Percentiles rank a stretch among this genome's conserved stretches.
These are phyloP conservation scores for Sylvicola cinctus DNA, from an alignment of 2,888 invertebrate species.

Conservation along the genomic window DNA sequence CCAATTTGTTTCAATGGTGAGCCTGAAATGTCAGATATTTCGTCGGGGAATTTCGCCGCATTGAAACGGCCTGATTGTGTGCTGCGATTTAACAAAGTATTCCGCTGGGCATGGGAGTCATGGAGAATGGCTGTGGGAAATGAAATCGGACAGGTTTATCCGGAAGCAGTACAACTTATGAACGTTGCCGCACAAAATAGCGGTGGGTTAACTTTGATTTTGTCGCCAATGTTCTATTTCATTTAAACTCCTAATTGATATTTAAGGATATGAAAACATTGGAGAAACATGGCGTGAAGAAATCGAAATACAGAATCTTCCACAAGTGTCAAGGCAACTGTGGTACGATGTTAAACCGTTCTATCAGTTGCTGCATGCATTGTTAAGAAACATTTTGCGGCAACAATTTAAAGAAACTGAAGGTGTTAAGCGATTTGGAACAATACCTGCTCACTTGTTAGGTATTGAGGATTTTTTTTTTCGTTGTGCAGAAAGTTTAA, in stretches of 20 bases:
- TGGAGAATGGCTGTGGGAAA: constrained; percentile 45
- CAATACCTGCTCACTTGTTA: constrained; percentile 47
- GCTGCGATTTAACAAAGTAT: constrained; percentile 20
- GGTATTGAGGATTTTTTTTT: constrained; percentile 24
- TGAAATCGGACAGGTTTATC: constrained; percentile 32
- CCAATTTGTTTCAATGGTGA: constrained; percentile 36
- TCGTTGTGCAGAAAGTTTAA: not conserved
- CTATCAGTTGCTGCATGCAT: constrained; percentile 50
- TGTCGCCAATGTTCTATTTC: constrained; percentile 1
- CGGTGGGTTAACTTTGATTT: constrained; percentile 26
- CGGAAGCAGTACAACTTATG: constrained; percentile 30
- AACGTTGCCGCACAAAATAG: constrained; percentile 41
- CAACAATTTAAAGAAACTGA: constrained; percentile 30
- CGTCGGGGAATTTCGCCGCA: constrained; percentile 23
- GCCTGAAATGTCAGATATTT: constrained; percentile 36
- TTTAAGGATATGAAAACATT: constrained; percentile 37
- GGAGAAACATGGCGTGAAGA: constrained; percentile 44
- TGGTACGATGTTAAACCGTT: constrained; percentile 37
- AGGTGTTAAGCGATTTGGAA: constrained; percentile 28
- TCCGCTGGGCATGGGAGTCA: constrained; percentile 40
- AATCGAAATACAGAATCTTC: constrained; percentile 36
- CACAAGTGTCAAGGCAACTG: constrained; percentile 28
- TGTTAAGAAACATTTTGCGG: constrained; percentile 35
- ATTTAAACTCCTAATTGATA: constrained; percentile 1
- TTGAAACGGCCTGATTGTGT: constrained; percentile 10